Percentiles rank a stretch among this genome's conserved stretches.
Evolutionary conservation across 2,113 vertebrate genomes (phyloP).

Genomic region (Clarias magur): DNA sequence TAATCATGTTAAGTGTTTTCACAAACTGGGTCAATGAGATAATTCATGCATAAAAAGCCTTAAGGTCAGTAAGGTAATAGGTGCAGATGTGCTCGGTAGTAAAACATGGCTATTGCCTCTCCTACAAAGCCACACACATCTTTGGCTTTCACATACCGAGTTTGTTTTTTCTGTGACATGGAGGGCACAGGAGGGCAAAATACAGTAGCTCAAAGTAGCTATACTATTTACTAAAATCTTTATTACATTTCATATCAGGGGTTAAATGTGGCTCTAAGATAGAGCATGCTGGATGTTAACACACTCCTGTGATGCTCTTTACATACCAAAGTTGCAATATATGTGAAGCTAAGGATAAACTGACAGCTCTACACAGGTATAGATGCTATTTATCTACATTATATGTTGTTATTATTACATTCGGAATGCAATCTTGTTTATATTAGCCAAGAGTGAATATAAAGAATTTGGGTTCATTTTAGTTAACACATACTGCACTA

Average conservation of each 20-base stretch:
- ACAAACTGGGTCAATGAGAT: not conserved
- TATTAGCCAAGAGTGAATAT: not conserved
- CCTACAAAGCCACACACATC: not conserved
- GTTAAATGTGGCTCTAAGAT: not conserved
- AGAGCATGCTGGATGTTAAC: not conserved
- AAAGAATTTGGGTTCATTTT: not conserved
- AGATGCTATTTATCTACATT: not conserved
- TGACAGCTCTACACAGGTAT: not conserved
- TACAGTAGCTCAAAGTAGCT: not conserved
- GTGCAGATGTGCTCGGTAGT: conserved; percentile 5
- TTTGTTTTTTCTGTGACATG: not conserved
- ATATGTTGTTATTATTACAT: not conserved
- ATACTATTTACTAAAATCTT: too few species aligned
- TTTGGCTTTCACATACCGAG: not conserved
- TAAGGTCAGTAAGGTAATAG: too few species aligned
- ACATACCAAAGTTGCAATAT: not conserved
- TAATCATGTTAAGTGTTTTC: not conserved
- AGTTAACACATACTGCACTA: not conserved
- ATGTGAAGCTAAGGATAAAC: not conserved
- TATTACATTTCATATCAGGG: not conserved
- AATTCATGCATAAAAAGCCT: not conserved
- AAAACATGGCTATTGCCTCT: not conserved
- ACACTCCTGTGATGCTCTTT: not conserved
- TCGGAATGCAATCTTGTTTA: not conserved
- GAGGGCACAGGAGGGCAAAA: not conserved